Evolutionary conservation across 2,888 invertebrate species (phyloP).

Genomic region (Xestia sexstrigata): DNA sequence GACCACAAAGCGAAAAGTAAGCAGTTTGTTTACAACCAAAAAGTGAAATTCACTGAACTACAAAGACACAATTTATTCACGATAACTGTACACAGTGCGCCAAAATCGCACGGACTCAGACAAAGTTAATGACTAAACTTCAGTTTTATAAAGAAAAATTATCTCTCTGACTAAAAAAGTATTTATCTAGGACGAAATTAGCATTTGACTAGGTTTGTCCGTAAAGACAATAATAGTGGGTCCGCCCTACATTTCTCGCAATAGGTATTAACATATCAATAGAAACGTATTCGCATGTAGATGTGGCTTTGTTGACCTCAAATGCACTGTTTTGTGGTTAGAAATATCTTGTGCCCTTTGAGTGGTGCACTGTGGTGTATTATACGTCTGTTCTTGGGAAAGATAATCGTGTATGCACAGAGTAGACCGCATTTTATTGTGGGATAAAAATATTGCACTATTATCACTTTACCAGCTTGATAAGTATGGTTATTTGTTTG

Average conservation of each 20-base stretch:
- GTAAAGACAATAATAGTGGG: constrained; percentile 54
- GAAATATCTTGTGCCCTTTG: constrained; percentile 51
- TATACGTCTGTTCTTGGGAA: not conserved
- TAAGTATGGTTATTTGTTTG: not conserved
- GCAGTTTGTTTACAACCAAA: constrained; percentile 16
- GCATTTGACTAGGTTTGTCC: constrained; percentile 57
- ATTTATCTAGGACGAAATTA: constrained; percentile 66
- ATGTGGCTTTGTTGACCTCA: constrained; percentile 49
- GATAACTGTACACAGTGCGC: constrained; percentile 48
- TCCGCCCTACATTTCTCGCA: constrained; percentile 54
- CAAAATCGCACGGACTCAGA: constrained; percentile 36
- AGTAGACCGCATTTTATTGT: not conserved
- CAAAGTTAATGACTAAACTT: constrained; percentile 42
- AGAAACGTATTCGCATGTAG: constrained; percentile 44
- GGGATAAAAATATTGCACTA: not conserved
- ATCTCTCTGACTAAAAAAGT: constrained; percentile 29
- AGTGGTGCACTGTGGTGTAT: constrained; percentile 30
- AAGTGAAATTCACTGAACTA: constrained; percentile 51
- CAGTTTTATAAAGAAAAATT: constrained; percentile 38
- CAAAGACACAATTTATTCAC: constrained; percentile 51
- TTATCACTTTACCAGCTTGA: not conserved
- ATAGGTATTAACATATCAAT: constrained; percentile 63
- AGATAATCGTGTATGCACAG: not conserved
- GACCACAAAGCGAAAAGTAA: constrained; percentile 33
- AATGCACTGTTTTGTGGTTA: constrained; percentile 51